Evolutionary conservation across 2,888 invertebrate genomes (phyloP).

Genomic region (Spodoptera exigua): DNA sequence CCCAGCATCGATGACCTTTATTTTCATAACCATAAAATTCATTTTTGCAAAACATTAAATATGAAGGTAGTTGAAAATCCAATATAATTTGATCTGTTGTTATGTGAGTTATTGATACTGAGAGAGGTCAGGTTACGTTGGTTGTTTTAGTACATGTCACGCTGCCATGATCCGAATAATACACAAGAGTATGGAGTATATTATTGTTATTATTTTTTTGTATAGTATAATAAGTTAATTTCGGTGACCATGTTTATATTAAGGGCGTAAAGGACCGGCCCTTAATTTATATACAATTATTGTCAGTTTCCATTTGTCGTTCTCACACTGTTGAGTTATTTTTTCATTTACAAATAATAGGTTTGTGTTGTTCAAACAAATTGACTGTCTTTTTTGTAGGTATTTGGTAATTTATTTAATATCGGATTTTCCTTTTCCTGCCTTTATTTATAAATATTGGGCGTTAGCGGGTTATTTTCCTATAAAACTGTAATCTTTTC

Average conservation of each 20-base stretch:
- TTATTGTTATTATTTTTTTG: slow-evolving; percentile 49
- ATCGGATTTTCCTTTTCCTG: too few species aligned
- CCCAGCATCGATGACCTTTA: slow-evolving; percentile 32
- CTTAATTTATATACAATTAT: slow-evolving; percentile 32
- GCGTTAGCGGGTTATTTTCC: too few species aligned
- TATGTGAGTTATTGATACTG: too few species aligned
- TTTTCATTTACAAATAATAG: slow-evolving; percentile 35
- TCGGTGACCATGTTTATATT: slow-evolving; percentile 35
- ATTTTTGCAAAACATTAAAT: too few species aligned
- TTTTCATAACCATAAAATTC: too few species aligned
- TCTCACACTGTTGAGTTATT: slow-evolving; percentile 30
- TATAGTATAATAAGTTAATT: slow-evolving; percentile 49
- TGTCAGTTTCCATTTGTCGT: slow-evolving; percentile 33
- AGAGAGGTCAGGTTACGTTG: too few species aligned
- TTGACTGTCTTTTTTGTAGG: slow-evolving; percentile 4
- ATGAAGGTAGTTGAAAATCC: too few species aligned
- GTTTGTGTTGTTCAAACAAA: slow-evolving; percentile 13
- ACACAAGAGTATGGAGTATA: slow-evolving; percentile 39
- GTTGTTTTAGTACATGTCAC: slow-evolving; percentile 51
- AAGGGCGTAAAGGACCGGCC: slow-evolving; percentile 34
- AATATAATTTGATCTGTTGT: too few species aligned
- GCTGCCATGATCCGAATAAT: slow-evolving; percentile 61
- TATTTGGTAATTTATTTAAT: background rate
- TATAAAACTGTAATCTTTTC: background rate
- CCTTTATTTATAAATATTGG: too few species aligned